Percentiles rank a stretch among this genome's conserved stretches.
These are phyloP conservation scores for Phocoena phocoena DNA, from an alignment of 2,113 vertebrate species.

Conservation along the genomic window DNA sequence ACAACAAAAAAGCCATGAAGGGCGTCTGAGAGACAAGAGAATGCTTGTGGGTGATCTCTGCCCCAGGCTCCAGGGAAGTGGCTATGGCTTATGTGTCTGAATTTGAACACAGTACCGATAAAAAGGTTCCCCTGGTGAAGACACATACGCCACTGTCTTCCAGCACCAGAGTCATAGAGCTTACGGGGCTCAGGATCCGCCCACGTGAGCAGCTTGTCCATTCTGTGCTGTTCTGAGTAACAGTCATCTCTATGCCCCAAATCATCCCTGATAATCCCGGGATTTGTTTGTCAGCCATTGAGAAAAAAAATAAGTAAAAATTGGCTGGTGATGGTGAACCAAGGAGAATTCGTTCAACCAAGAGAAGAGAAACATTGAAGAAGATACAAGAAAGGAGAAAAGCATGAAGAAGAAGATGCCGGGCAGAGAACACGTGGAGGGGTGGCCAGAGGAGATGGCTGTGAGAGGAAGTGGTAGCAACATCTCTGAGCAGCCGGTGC, in stretches of 20 bases:
- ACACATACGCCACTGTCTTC: background rate
- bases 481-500: background rate
- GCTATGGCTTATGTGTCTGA: background rate
- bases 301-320: background rate
- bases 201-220: background rate
- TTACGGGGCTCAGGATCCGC: background rate
- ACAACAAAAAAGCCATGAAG: background rate
- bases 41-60: background rate
- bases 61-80: rapidly evolving
- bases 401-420: background rate
- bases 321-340: background rate
- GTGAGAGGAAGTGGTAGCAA: background rate
- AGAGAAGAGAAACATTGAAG: background rate
- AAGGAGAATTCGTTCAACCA: background rate
- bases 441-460: background rate
- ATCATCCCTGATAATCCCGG: background rate
- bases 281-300: background rate
- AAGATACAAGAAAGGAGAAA: background rate
- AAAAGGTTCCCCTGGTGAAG: background rate
- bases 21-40: background rate
- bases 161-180: rapidly evolving
- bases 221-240: background rate
- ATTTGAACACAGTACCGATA: background rate
- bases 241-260: background rate
- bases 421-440: background rate